These are phyloP conservation scores for Paradisaea rubra DNA, from an alignment of 2,113 vertebrate genomes.

Conservation along the genomic window DNA sequence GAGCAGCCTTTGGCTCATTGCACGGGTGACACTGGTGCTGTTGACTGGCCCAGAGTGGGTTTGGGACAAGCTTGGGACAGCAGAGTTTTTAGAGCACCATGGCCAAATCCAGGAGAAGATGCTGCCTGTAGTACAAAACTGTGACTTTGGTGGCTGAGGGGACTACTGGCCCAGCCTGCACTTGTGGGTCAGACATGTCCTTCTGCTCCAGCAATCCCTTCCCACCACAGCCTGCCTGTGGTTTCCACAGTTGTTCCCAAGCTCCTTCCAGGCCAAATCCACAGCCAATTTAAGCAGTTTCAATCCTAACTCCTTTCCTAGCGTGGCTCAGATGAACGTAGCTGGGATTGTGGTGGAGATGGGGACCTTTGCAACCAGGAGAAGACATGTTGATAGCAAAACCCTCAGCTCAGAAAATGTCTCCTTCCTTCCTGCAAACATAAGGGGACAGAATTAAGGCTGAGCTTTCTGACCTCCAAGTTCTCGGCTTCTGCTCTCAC, in stretches of 20 bases:
- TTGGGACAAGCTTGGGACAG: background rate
- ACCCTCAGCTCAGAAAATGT: background rate
- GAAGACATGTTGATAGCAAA: background rate
- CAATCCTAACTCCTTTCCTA: background rate
- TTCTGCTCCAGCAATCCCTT: background rate
- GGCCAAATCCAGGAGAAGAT: background rate
- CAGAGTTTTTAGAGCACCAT: background rate
- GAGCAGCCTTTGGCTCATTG: background rate
- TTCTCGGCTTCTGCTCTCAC: background rate
- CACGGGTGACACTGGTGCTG: too few relatives aligned
- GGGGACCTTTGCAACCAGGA: background rate
- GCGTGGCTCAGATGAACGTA: background rate
- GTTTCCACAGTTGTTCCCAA: background rate
- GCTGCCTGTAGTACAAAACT: background rate
- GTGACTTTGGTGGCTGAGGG: background rate
- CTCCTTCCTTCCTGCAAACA: background rate
- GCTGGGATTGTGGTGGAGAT: background rate
- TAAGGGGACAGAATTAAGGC: background rate
- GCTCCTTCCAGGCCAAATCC: background rate
- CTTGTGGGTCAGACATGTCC: rapidly evolving
- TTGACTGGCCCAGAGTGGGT: background rate
- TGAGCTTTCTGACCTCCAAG: background rate
- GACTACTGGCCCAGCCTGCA: background rate
- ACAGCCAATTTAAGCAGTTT: background rate
- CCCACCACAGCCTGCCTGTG: background rate